Evolutionary conservation across 2,113 vertebrate genomes (phyloP), one percentile per base, ranked within the genome.

Genomic region (Lipophrys pholis): DNA sequence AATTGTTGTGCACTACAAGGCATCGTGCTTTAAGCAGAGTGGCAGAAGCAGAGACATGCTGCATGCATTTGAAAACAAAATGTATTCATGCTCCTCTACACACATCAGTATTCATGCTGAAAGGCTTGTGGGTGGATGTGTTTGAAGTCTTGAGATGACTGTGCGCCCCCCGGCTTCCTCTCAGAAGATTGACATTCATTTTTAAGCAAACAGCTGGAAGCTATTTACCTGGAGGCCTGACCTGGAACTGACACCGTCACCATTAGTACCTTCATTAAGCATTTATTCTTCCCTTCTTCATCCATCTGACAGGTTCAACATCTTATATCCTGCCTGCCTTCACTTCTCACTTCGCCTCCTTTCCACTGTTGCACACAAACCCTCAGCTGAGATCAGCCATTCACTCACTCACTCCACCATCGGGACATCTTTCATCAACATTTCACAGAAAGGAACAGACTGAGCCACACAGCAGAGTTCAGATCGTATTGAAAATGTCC

Each of bases 21-120:
- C 21, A 30, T n/a, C n/a, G n/a, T n/a, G 49, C 7, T 63, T 8
- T 40, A 36, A 55, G 17, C 30, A 43, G 15, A 16, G 15, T 30
- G 46, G 6, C 61, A 72, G 36, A n/a, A 30, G n/a, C 15, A 4
- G 1, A 30, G 1, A 30, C 11, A 16, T 1, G 5, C 21, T 51
- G 52, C 30, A 64, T 40, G 65, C 16, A 78, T 36, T 30, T 51
- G 6, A 64, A 10, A 52, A 59, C 53, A 12, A 15, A 54, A 64
- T 58, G 16, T 41, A 6, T 64, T 46, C 11, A 80, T 36, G 6
- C 16, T 41, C 10, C 30, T 35, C 49, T 69, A 16, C 50, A 7
- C 49, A 56, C n/a, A 35, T 59, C 42, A 39, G 39, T 36, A 40
- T 58, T 35, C 14, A 51, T 46, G 52, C 57, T 45, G 3, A 11